Evolutionary conservation across 2,113 vertebrate genomes (phyloP).

Genomic region (Cervus canadensis): DNA sequence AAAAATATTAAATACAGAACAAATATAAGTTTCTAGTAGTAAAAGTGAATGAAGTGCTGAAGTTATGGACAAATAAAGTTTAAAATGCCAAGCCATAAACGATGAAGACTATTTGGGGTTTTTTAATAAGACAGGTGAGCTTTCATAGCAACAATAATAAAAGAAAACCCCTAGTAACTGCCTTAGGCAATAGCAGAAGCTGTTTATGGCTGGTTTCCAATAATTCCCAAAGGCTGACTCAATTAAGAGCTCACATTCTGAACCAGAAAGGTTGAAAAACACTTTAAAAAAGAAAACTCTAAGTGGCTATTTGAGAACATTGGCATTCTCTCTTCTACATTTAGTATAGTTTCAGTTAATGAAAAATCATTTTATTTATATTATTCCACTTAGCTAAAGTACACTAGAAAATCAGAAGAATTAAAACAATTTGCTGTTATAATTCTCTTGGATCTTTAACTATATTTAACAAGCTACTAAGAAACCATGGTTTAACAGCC

Average conservation of each 20-base stretch:
- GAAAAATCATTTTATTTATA: constrained; percentile 28
- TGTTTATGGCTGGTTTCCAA: constrained; percentile 21
- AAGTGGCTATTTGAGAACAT: neutral
- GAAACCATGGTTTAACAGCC: neutral
- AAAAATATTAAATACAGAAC: neutral
- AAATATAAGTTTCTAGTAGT: constrained; percentile 6
- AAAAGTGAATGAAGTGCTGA: neutral
- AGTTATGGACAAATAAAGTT: neutral
- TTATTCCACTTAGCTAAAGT: neutral
- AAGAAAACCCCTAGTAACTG: neutral
- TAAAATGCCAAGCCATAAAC: neutral
- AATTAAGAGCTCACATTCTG: constrained; percentile 27
- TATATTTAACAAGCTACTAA: neutral
- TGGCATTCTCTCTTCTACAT: neutral
- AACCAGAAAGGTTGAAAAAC: neutral
- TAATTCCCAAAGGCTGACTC: neutral
- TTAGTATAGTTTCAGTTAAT: neutral
- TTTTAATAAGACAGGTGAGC: constrained; percentile 5
- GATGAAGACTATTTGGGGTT: neutral
- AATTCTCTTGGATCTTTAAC: neutral
- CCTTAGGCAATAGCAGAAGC: neutral
- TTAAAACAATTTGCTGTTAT: constrained; percentile 1
- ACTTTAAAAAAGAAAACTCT: constrained; percentile 14
- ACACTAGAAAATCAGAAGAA: neutral
- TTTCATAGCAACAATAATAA: neutral